Conservation (phyloP, 2,113 vertebrate species). For the Azemiops feae region DNA sequence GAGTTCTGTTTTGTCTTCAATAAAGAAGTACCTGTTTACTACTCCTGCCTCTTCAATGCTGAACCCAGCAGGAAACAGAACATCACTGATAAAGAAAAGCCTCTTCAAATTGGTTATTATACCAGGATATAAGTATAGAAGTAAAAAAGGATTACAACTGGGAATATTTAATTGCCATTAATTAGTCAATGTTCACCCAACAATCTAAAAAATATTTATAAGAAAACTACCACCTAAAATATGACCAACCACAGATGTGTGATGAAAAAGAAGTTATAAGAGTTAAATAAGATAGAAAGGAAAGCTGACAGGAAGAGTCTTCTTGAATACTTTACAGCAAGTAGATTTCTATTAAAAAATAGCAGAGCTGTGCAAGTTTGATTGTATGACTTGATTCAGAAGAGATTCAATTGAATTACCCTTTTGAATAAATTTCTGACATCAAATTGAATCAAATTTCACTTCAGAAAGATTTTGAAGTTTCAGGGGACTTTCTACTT, state of each 20-base stretch:
- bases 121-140: slow-evolving; percentile 34
- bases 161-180: slow-evolving; percentile 38
- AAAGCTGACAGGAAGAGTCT: not conserved
- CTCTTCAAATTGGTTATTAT: slow-evolving; percentile 3
- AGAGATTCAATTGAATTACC: not conserved
- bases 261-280: not conserved
- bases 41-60: no score
- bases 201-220: not conserved
- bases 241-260: not conserved
- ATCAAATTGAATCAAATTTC: not conserved
- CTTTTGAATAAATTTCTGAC: not conserved
- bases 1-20: no score
- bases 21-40: no score
- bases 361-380: not conserved
- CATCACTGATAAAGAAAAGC: not conserved
- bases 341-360: not conserved
- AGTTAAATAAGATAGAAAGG: slow-evolving; percentile 11
- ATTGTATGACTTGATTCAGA: not conserved
- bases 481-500: not conserved
- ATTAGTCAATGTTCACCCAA: slow-evolving; percentile 29
- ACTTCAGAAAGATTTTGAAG: not conserved
- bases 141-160: slow-evolving; percentile 22
- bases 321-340: not conserved
- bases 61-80: no score
- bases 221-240: not conserved